These are phyloP conservation scores for Lepilemur septentrionalis DNA, from an alignment of 2,797 vertebrate species.

Conservation along the genomic window DNA sequence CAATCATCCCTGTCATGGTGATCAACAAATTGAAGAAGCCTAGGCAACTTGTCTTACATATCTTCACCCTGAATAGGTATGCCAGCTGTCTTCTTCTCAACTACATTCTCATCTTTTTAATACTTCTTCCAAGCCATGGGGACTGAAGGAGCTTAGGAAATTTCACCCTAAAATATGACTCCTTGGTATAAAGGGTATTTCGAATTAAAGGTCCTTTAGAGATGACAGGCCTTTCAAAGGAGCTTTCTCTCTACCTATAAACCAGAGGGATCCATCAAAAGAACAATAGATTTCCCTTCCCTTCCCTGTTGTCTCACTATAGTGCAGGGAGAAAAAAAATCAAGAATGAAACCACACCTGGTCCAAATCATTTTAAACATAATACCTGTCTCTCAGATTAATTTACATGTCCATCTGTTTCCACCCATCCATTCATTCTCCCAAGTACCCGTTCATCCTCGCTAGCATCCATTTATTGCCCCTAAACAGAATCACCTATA, in stretches of 20 bases:
- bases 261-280: neutral
- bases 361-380: neutral
- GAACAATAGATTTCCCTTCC: neutral
- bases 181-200: neutral
- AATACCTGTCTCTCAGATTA: neutral
- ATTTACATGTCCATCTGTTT: neutral
- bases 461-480: neutral
- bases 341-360: neutral
- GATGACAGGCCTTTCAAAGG: neutral
- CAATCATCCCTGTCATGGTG: rapidly evolving
- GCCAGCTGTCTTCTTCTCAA: neutral
- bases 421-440: neutral
- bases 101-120: neutral
- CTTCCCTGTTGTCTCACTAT: neutral
- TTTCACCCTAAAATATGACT: neutral
- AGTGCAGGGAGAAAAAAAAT: neutral
- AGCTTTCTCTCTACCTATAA: neutral
- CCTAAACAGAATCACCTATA: neutral
- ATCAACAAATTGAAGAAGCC: rapidly evolving
- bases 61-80: neutral
- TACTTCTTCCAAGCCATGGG: rapidly evolving
- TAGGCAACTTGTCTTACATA: rapidly evolving
- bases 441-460: neutral
- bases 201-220: neutral
- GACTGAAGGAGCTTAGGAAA: neutral